Conservation (phyloP, 2,888 invertebrate species). For the Chloroclystis v-ata region DNA sequence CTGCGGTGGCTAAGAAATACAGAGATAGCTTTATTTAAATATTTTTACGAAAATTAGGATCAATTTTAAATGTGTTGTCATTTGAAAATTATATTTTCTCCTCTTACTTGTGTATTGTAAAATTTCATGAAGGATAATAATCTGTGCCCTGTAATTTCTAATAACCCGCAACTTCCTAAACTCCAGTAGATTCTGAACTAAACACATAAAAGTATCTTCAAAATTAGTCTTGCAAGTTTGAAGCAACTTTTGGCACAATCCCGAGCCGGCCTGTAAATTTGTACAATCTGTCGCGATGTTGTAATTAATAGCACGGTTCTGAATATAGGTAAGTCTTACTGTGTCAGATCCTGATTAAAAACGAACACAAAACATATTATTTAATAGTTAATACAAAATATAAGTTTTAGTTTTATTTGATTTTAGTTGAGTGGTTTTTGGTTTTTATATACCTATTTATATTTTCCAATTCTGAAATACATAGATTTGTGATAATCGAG, state of each 20-base stretch:
- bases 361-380: not conserved
- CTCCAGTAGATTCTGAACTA: conserved; percentile 30
- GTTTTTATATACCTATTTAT: too few species aligned
- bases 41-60: too few species aligned
- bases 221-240: conserved; percentile 38
- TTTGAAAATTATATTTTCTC: too few species aligned
- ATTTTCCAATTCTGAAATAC: too few species aligned
- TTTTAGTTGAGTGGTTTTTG: too few species aligned
- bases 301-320: conserved; percentile 51
- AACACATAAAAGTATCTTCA: conserved; percentile 32
- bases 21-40: conserved; percentile 38
- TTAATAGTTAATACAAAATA: not conserved
- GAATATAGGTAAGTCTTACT: conserved; percentile 30
- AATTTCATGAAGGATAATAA: too few species aligned
- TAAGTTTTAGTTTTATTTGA: too few species aligned
- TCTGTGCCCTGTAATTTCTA: conserved; percentile 24
- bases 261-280: conserved; percentile 41
- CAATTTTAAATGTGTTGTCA: too few species aligned
- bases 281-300: conserved; percentile 46
- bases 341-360: not conserved
- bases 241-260: conserved; percentile 35
- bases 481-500: too few species aligned
- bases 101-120: too few species aligned
- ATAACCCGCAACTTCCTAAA: conserved; percentile 23
- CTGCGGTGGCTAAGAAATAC: conserved; percentile 48